These are phyloP conservation scores for Lophius americanus DNA, from an alignment of 2,797 vertebrate genomes.

Conservation along the genomic window DNA sequence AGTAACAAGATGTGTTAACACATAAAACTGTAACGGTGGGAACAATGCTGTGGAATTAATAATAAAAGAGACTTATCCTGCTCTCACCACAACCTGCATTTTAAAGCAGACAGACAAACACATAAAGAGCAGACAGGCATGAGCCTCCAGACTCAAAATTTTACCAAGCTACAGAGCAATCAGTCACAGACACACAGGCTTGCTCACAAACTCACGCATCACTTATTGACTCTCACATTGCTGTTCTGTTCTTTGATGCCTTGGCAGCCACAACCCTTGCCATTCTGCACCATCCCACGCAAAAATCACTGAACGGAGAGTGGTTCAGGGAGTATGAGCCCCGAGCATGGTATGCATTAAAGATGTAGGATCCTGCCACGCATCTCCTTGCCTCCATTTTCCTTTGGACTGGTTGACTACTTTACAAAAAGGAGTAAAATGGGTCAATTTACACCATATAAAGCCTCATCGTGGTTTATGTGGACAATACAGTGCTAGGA, in stretches of 20 bases:
- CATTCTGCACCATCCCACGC: conserved; percentile 47
- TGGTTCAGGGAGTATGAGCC: conserved; percentile 43
- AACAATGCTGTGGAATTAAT: conserved; percentile 68
- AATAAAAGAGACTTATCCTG: conserved; percentile 63
- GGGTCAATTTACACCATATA: conserved; percentile 13
- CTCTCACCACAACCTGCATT: conserved; percentile 44
- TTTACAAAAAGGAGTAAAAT: conserved; percentile 24
- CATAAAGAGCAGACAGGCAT: conserved; percentile 10
- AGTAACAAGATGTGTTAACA: conserved; percentile 48
- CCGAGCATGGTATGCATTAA: conserved; percentile 54
- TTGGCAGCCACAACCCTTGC: conserved; percentile 34
- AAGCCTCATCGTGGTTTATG: conserved; percentile 7
- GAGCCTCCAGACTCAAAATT: conserved; percentile 35
- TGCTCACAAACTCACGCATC: conserved; percentile 37
- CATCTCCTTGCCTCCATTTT: conserved; percentile 23
- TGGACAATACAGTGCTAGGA: not conserved
- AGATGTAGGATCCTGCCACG: conserved; percentile 58
- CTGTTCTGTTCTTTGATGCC: conserved; percentile 53
- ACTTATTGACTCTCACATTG: conserved; percentile 51
- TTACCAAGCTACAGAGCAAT: conserved; percentile 33
- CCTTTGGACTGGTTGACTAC: conserved; percentile 25
- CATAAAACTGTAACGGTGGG: conserved; percentile 62
- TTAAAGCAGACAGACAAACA: conserved; percentile 36
- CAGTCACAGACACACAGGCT: conserved; percentile 31
- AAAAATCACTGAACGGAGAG: conserved; percentile 40